Evolutionary conservation across 2,113 vertebrate species (phyloP), one percentile per base, ranked within the genome.

Genomic region (Ctenodactylus gundi): DNA sequence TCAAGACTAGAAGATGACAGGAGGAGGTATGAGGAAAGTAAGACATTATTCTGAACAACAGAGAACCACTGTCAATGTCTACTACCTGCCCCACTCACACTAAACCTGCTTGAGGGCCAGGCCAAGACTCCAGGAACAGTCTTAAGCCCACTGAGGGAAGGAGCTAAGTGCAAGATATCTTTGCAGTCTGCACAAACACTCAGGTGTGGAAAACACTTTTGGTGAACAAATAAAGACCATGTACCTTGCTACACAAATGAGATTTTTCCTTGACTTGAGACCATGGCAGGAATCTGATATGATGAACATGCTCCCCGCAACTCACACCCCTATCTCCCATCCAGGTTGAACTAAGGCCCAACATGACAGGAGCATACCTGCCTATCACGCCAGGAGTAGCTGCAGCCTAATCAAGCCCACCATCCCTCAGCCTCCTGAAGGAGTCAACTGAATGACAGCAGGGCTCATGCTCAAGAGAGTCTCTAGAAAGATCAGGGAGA

Each of bases 1-100:
- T 99, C 94, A 99, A 46, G 31, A 98, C 99, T 99, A 96, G 4
- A 39, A 20, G 98, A 98, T 99, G 97, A 34, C 31, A 92, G 31
- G 34, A 88, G 8, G 6, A 6, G 51, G 57, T 72, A 9, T 1
- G 4, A 44, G 58, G 10, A 78, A 65, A 53, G 80, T 6, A 46
- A 65, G 36, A 53, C 57, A 58, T 76, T 60, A 62, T 55, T 31
- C 57, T 51, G 39, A 72, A 68, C 25, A 77, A 60, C 51, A n/a
- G 67, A 94, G 57, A 91, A 44, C 11, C 67, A 11, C 15, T 23
- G 44, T 31, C 6, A 9, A 7, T 6, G 6, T 39, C 82, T 34
- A 36, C 64, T 57, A 7, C 64, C n/a, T 15, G 44, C 53, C 27
- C 41, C 3, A 15, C n/a, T n/a, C 17, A 51, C 17, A 23, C 1